A percentile compares a stretch with the other conserved stretches of the same genome.
Conservation (phyloP, 2,113 vertebrate genomes). For the Myrmecophaga tridactyla region DNA sequence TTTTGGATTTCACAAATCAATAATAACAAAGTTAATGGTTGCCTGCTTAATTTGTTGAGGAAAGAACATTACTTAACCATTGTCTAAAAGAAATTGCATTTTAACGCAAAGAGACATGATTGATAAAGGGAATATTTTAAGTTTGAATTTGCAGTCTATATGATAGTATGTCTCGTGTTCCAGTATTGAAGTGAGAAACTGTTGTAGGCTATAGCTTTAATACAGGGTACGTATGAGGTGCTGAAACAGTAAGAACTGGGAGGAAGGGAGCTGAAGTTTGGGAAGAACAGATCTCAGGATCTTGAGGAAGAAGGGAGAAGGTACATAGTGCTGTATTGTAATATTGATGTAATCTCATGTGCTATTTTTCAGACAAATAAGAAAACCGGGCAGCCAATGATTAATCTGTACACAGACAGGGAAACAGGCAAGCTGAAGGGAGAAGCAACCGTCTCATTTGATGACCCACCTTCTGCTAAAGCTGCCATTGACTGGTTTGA, state of each 20-base stretch:
- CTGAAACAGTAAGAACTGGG: neutral
- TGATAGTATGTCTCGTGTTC: neutral
- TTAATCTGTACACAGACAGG: constrained; percentile 93
- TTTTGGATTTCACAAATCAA: neutral
- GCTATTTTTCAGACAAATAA: constrained; percentile 87
- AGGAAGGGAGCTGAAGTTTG: neutral
- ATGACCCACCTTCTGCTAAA: constrained; percentile 93
- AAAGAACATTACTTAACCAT: neutral
- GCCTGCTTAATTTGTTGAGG: neutral
- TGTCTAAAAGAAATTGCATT: neutral
- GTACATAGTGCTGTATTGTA: neutral
- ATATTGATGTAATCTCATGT: neutral
- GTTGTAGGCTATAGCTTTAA: neutral
- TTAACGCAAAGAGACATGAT: neutral
- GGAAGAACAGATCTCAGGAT: neutral
- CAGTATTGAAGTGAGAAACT: neutral
- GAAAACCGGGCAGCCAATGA: constrained; percentile 95
- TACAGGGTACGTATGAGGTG: neutral
- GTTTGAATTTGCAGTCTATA: neutral
- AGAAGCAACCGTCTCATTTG: constrained; percentile 93
- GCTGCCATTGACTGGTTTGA: constrained; percentile 95
- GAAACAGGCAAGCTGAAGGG: constrained; percentile 94
- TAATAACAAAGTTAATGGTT: neutral
- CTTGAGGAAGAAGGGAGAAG: neutral
- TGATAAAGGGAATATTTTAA: neutral